Evolutionary conservation across 2,113 vertebrate genomes (phyloP), one percentile per base, ranked within the genome.

Genomic region (Mobula hypostoma): DNA sequence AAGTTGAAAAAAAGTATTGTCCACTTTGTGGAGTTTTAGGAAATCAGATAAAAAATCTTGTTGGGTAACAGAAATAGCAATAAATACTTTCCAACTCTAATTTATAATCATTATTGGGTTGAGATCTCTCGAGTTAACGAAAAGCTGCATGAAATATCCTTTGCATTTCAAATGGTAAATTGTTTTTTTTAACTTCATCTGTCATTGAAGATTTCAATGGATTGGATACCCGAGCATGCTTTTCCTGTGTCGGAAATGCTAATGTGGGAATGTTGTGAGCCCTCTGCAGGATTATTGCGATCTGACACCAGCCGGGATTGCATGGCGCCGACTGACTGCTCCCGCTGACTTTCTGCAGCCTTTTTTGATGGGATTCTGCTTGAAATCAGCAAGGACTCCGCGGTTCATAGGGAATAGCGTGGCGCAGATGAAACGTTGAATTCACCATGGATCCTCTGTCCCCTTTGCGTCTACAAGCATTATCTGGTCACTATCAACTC

Each of bases 241-340:
- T 48, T 76, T 76, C 91, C 91, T 93, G 91, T 74, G 68, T 74
- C 70, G 91, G 91, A 93, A 93, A 93, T 93, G 91, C 91, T 93
- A 93, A 93, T 93, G 91, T 76, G 68, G 91, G 91, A 93, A 74
- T 76, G 91, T 56, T 93, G 91, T 56, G 91, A 93, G 91, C 91
- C 91, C 91, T 93, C 91, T 93, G 91, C 91, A 93, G 91, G 91
- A 93, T 93, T 93, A 74, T 29, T 93, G 91, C 70, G 91, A 93
- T 93, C 40, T 93, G 91, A 93, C 91, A 93, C 91, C 21, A 93
- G 91, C 91, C 24, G 19, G 91, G 91, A 72, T 93, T 72, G 90
- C 68, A 93, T 74, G 90, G 90, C 90, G 68, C 32, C 63, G 90
- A 27, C 68, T 72, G 90, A 92, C 66, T 92, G 32, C 68, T 17